These are phyloP conservation scores for Apis laboriosa DNA, from an alignment of 1,140 invertebrate species.

Conservation along the genomic window DNA sequence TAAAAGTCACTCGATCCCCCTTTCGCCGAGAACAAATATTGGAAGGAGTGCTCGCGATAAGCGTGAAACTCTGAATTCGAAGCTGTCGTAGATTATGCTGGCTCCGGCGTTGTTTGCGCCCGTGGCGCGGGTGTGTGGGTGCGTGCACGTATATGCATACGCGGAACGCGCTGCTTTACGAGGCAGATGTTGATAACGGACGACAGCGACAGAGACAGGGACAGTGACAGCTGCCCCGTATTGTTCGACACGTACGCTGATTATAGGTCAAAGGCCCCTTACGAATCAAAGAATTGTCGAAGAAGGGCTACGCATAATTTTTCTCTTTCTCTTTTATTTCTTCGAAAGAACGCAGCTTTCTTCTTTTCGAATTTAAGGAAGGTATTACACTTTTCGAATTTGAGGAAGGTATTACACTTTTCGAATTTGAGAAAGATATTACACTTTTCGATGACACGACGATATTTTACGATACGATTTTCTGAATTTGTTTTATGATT, in stretches of 20 bases:
- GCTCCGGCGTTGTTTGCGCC: slow-evolving; percentile 27
- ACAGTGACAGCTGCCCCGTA: slow-evolving; percentile 71
- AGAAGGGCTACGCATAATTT: slow-evolving; percentile 27
- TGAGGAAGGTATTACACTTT: too few relatives aligned
- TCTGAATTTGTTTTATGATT: too few relatives aligned
- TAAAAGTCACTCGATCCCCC: slow-evolving; percentile 62
- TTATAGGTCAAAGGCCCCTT: slow-evolving; percentile 71
- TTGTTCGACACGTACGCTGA: slow-evolving; percentile 68
- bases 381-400: too few relatives aligned
- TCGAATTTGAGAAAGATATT: too few relatives aligned
- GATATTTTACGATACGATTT: too few relatives aligned
- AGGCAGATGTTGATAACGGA: slow-evolving; percentile 73
- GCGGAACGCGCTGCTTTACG: slow-evolving; percentile 59
- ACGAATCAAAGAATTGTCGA: slow-evolving; percentile 58
- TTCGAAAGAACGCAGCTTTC: not conserved
- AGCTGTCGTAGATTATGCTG: slow-evolving; percentile 65
- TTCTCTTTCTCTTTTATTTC: not conserved
- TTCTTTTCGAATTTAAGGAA: too few relatives aligned
- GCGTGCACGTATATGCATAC: slow-evolving; percentile 24
- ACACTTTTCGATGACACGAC: too few relatives aligned
- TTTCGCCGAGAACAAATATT: slow-evolving; percentile 68
- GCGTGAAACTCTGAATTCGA: slow-evolving; percentile 64
- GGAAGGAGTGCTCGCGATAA: slow-evolving; percentile 65
- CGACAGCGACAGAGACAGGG: slow-evolving; percentile 61
- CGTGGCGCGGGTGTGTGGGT: not conserved